Evolutionary conservation across 2,888 invertebrate genomes (phyloP).

Genomic region (Peribatodes rhomboidaria): DNA sequence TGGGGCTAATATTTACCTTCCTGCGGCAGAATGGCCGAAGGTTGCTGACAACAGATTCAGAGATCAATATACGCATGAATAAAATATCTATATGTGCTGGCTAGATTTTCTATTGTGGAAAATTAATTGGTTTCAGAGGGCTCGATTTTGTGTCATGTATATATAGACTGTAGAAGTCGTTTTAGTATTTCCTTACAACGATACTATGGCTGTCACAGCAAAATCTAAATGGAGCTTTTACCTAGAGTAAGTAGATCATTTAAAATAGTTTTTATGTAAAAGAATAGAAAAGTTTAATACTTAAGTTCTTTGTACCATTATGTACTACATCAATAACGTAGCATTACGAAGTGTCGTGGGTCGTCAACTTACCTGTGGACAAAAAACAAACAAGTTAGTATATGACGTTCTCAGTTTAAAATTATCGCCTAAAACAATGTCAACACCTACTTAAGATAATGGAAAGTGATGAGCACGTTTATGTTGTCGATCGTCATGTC

Average conservation of each 20-base stretch:
- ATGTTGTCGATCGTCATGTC: not conserved
- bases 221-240: too few species aligned
- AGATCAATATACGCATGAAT: slow-evolving; percentile 14
- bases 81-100: slow-evolving; percentile 5
- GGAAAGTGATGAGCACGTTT: not conserved
- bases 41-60: slow-evolving; percentile 9
- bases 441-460: not conserved
- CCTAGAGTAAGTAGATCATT: too few species aligned
- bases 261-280: too few species aligned
- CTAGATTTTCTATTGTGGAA: not conserved
- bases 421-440: not conserved
- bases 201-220: too few species aligned
- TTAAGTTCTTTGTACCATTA: not conserved
- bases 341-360: not conserved
- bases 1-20: slow-evolving; percentile 52
- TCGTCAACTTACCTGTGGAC: slow-evolving; percentile 15
- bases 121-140: too few species aligned
- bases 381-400: slow-evolving; percentile 6
- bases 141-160: too few species aligned
- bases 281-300: too few species aligned
- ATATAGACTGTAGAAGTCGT: too few species aligned
- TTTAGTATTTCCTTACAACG: too few species aligned
- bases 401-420: not conserved
- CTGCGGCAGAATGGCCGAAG: slow-evolving; percentile 32
- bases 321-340: not conserved